phyloP scores from a whole-genome alignment of 2,113 vertebrate species.

The Stictonetta naevosa region DNA sequence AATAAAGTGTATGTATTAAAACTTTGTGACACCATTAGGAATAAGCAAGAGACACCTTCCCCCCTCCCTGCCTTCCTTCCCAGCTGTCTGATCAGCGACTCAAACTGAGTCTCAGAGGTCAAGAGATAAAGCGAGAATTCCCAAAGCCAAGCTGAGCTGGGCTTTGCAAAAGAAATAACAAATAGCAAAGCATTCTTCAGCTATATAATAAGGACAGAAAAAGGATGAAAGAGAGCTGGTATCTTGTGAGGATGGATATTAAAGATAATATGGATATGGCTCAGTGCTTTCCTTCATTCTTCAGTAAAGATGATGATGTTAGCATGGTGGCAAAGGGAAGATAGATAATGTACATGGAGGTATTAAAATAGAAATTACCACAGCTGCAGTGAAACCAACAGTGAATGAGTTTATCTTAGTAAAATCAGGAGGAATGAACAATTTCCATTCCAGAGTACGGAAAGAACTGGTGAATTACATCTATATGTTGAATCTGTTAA shows the following conservation, averaged over 20 bases:
- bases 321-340: not conserved
- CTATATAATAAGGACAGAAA: not conserved
- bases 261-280: not conserved
- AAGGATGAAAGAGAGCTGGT: not conserved
- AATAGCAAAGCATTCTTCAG: not conserved
- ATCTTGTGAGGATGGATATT: not conserved
- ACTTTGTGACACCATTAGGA: not conserved
- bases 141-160: not conserved
- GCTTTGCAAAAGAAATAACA: not conserved
- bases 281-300: not conserved
- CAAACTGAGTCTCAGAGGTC: not conserved
- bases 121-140: not conserved
- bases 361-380: not conserved
- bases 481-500: not conserved
- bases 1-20: not conserved
- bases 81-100: not conserved
- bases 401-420: not conserved
- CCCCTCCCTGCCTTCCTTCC: not conserved
- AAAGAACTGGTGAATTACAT: not conserved
- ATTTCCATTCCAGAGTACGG: not conserved
- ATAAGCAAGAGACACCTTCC: not conserved
- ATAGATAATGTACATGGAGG: not conserved
- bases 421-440: slow-evolving; percentile 21
- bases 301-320: not conserved
- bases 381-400: not conserved